Evolutionary conservation across 2,113 vertebrate species (phyloP), one percentile per base, ranked within the genome.

Genomic region (Brienomyrus longianalis): DNA sequence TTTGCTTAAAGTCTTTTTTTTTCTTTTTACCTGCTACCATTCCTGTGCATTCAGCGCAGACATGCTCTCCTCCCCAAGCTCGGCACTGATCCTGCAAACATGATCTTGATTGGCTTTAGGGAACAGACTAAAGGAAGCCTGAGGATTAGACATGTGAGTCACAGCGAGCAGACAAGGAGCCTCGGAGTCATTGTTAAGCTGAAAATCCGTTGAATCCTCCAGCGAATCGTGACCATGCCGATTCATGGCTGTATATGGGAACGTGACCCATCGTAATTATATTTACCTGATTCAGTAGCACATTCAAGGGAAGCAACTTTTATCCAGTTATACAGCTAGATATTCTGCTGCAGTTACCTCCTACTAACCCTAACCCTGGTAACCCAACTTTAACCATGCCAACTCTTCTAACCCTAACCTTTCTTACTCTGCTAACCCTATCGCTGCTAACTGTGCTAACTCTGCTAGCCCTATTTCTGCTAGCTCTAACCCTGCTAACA

Each of bases 51-150:
- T 52, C n/a, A 11, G n/a, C 19, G 5, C 48, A 86, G 21, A 51
- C 48, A n/a, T 86, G 50, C 83, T 45, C 23, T 86, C 48, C 27
- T 86, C 50, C 21, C 50, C 13, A 35, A 54, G 84, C 48, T 52
- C 48, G 5, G 84, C 15, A 17, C 13, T 86, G 50, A 86, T 52
- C 84, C 84, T 86, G 47, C 27, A 35, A 51, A 54, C 84, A 51
- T 86, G 43, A 52, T 86, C 50, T 51, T 86, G 50, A 86, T 52
- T 86, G 84, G 47, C 47, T 50, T 52, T 50, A 86, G 84, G n/a
- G 13, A 52, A 51, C 48, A 86, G 50, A 27, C 21, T 27, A 31
- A 52, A 27, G 48, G 13, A 86, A 54, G 43, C 17, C 21, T 27
- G 50, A 52, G 27, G 50, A n/a, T 52, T 52, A 86, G 27, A 47